These are phyloP conservation scores for Graptemys geographica DNA, from an alignment of 2,797 vertebrate genomes.

Conservation along the genomic window DNA sequence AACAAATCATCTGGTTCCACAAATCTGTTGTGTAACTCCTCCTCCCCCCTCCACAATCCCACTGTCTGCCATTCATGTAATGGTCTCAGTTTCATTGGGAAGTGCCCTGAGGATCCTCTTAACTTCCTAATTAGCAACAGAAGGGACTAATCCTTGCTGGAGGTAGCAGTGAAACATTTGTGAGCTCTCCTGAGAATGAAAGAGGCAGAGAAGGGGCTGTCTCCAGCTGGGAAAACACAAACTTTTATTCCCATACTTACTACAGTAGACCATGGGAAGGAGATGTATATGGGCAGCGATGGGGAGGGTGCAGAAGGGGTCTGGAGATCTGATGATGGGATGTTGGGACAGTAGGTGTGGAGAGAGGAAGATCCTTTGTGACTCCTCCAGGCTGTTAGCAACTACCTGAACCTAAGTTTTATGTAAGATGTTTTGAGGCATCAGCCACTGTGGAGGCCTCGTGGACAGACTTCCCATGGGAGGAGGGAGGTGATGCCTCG, in stretches of 20 bases:
- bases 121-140: slow-evolving; percentile 63
- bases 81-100: slow-evolving; percentile 59
- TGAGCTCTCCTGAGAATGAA: slow-evolving; percentile 30
- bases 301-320: background rate
- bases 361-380: background rate
- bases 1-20: slow-evolving; percentile 51
- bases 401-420: background rate
- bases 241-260: background rate
- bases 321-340: background rate
- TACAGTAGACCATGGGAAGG: background rate
- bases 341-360: background rate
- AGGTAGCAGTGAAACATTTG: slow-evolving; percentile 48
- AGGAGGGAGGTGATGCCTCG: background rate
- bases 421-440: background rate
- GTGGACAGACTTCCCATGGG: background rate
- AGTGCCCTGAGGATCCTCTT: slow-evolving; percentile 48
- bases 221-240: slow-evolving; percentile 53
- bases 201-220: background rate
- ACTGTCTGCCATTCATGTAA: slow-evolving; percentile 43
- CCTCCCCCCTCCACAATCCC: background rate
- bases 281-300: background rate
- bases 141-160: slow-evolving; percentile 43
- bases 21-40: slow-evolving; percentile 61
- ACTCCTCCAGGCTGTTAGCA: background rate
- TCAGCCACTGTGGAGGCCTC: background rate